Conservation (phyloP, 2,888 invertebrate species). For the Acanthosoma haemorrhoidale region DNA sequence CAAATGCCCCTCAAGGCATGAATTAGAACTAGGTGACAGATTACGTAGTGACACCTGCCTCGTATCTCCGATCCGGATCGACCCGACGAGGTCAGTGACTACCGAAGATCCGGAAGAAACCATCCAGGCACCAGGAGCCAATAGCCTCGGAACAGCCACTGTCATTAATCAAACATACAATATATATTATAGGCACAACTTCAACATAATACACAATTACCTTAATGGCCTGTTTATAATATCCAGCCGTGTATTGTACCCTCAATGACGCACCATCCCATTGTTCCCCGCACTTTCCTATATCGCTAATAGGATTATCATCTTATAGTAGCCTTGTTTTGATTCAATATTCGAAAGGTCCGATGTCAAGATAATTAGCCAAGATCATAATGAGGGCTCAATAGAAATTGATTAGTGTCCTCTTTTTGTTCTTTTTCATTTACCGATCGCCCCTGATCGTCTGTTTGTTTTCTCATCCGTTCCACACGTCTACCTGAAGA, state of each 20-base stretch:
- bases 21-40: too few species aligned
- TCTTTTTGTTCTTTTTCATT: background rate
- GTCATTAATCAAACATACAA: conserved; percentile 13
- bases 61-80: too few species aligned
- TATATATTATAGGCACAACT: conserved; percentile 20
- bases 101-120: background rate
- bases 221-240: conserved; percentile 24
- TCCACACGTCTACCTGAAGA: too few species aligned
- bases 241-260: background rate
- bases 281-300: background rate
- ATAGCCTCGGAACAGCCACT: background rate
- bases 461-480: too few species aligned
- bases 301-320: conserved; percentile 1
- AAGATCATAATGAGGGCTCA: background rate
- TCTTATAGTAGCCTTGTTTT: conserved; percentile 8
- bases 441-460: background rate
- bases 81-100: background rate
- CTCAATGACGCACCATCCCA: background rate
- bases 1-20: too few species aligned
- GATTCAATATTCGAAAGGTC: background rate
- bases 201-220: conserved; percentile 21
- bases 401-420: background rate
- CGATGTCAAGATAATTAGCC: background rate
- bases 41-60: too few species aligned
- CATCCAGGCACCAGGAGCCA: background rate